Conservation (phyloP, 2,888 invertebrate species). For the Pheosia gnoma region DNA sequence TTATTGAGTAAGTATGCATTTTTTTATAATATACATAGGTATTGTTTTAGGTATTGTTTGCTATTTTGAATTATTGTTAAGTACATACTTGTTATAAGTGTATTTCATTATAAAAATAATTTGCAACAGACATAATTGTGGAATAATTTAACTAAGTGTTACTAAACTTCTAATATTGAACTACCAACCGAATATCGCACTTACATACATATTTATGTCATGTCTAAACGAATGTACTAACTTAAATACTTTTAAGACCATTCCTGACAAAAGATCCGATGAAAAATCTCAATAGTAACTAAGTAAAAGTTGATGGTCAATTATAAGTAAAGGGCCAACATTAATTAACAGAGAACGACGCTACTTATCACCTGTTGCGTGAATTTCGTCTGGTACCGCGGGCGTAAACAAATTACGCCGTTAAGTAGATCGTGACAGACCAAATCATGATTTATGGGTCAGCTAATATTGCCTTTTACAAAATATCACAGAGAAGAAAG, state of each 20-base stretch:
- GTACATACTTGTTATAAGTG: too few species aligned
- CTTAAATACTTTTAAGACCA: too few species aligned
- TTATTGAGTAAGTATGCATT: background rate
- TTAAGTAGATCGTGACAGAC: constrained; percentile 79
- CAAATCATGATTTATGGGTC: constrained; percentile 72
- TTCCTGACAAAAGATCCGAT: background rate
- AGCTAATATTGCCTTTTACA: constrained; percentile 53
- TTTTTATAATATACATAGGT: background rate
- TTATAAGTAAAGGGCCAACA: constrained; percentile 40
- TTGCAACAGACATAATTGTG: too few species aligned
- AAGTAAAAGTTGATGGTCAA: constrained; percentile 39
- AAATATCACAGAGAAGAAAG: constrained; percentile 51
- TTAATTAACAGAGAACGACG: constrained; percentile 41
- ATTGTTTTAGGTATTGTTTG: too few species aligned
- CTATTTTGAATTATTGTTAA: too few species aligned
- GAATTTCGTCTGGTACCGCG: constrained; percentile 44
- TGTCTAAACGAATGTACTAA: too few species aligned
- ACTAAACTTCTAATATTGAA: too few species aligned
- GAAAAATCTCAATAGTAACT: background rate
- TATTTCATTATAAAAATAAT: too few species aligned
- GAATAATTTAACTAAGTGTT: too few species aligned
- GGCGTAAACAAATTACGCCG: constrained; percentile 51
- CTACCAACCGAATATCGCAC: too few species aligned
- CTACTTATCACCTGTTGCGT: constrained; percentile 53
- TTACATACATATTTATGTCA: too few species aligned